Percentiles rank a stretch among this genome's conserved stretches.
These are phyloP conservation scores for Rhynchophorus ferrugineus DNA, from an alignment of 1,140 invertebrate species.

Conservation along the genomic window DNA sequence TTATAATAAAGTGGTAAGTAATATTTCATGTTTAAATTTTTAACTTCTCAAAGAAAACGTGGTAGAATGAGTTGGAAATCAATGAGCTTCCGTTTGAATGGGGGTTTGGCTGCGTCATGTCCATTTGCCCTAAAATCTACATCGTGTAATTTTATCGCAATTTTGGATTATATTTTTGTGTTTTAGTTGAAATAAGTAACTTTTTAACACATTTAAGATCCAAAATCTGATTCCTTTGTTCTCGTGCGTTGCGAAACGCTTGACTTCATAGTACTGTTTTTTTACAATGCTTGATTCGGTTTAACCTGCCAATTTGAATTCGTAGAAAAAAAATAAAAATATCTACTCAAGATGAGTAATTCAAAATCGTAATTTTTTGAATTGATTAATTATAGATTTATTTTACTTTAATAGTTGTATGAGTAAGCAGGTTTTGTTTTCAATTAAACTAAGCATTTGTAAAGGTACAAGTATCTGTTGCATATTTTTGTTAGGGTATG, in stretches of 20 bases:
- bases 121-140: conserved; percentile 3
- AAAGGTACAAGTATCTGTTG: no score
- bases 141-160: neutral
- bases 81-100: conserved; percentile 8
- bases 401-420: no score
- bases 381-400: no score
- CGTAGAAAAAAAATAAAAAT: neutral
- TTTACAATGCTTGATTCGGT: neutral
- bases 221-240: neutral
- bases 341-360: neutral
- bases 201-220: no score
- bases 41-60: neutral
- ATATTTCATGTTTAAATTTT: neutral
- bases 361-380: neutral
- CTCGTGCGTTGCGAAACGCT: conserved; percentile 1
- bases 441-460: no score
- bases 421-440: no score
- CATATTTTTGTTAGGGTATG: no score
- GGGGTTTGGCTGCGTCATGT: conserved; percentile 15
- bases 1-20: conserved; percentile 17
- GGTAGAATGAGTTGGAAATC: neutral
- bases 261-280: neutral
- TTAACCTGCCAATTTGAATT: neutral
- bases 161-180: conserved; percentile 1
- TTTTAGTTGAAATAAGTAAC: no score